Conservation (phyloP, 2,888 invertebrate genomes). For the Drosophila setosimentum region DNA sequence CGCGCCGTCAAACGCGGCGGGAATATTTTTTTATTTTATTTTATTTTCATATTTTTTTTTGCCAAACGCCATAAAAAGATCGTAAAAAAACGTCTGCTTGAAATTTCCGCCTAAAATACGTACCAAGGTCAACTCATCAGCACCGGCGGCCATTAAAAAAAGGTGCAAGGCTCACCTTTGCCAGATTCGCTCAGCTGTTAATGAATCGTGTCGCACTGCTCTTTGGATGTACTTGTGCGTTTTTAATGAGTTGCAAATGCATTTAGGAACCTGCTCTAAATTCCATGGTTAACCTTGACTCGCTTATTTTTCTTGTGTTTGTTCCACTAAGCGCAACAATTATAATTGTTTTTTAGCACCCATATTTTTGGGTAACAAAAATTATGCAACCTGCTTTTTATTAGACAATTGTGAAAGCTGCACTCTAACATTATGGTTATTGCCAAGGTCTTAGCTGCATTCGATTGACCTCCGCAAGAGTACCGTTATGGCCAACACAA, state of each 20-base stretch:
- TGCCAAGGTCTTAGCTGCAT: slow-evolving; percentile 46
- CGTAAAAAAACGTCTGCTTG: slow-evolving; percentile 58
- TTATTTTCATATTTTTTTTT: slow-evolving; percentile 29
- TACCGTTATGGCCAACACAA: background rate
- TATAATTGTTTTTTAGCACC: slow-evolving; percentile 63
- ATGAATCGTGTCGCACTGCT: slow-evolving; percentile 16
- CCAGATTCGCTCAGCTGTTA: slow-evolving; percentile 11
- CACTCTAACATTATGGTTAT: slow-evolving; percentile 16
- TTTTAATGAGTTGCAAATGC: slow-evolving; percentile 53
- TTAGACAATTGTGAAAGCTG: slow-evolving; percentile 57
- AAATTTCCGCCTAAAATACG: slow-evolving; percentile 65
- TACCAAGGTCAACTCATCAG: slow-evolving; percentile 69
- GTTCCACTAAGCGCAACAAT: slow-evolving; percentile 44
- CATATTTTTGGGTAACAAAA: slow-evolving; percentile 35
- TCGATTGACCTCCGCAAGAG: slow-evolving; percentile 20
- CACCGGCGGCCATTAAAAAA: slow-evolving; percentile 70
- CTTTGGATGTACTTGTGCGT: slow-evolving; percentile 69
- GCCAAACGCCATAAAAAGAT: slow-evolving; percentile 62
- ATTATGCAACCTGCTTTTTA: slow-evolving; percentile 58
- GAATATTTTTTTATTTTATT: slow-evolving; percentile 26
- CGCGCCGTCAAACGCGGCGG: slow-evolving; percentile 57
- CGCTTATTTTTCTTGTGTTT: slow-evolving; percentile 37
- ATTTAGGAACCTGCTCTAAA: slow-evolving; percentile 43
- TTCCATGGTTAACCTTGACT: slow-evolving; percentile 53
- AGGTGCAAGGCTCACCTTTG: slow-evolving; percentile 44